phyloP scores from a whole-genome alignment of 2,797 vertebrate species.

The Carcharodon carcharias region DNA sequence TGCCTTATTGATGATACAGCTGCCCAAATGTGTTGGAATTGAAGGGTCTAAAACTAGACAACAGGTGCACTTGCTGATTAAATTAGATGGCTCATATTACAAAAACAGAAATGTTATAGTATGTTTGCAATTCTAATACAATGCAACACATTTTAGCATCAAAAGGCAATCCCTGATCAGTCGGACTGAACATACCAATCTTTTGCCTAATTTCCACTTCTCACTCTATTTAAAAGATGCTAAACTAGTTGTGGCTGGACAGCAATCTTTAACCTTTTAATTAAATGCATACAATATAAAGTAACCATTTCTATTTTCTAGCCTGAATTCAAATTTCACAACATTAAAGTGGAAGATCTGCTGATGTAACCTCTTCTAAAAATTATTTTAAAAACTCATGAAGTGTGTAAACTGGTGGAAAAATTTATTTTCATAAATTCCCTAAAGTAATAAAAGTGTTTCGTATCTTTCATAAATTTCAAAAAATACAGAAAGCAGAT shows the following conservation, averaged over 20 bases:
- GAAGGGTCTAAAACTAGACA: neutral
- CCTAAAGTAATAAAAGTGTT: neutral
- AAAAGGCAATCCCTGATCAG: neutral
- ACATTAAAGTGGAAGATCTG: neutral
- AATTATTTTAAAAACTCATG: neutral
- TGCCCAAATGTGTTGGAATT: neutral
- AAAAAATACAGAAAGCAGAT: neutral
- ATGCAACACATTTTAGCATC: neutral
- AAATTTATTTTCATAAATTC: neutral
- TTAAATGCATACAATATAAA: neutral
- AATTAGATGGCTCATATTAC: neutral
- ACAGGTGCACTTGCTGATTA: neutral
- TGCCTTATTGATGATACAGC: neutral
- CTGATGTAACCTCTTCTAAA: neutral
- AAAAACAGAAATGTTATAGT: neutral
- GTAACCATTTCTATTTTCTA: neutral
- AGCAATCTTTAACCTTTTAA: neutral
- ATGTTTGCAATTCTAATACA: neutral
- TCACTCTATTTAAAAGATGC: neutral
- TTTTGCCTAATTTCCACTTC: neutral
- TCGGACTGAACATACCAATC: neutral
- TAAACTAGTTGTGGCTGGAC: neutral
- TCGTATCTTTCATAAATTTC: neutral
- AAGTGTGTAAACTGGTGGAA: neutral
- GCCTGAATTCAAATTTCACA: neutral